A percentile compares a stretch with the other conserved stretches of the same genome.
phyloP scores from a whole-genome alignment of 2,888 invertebrate genomes.

The Dicycla oo region DNA sequence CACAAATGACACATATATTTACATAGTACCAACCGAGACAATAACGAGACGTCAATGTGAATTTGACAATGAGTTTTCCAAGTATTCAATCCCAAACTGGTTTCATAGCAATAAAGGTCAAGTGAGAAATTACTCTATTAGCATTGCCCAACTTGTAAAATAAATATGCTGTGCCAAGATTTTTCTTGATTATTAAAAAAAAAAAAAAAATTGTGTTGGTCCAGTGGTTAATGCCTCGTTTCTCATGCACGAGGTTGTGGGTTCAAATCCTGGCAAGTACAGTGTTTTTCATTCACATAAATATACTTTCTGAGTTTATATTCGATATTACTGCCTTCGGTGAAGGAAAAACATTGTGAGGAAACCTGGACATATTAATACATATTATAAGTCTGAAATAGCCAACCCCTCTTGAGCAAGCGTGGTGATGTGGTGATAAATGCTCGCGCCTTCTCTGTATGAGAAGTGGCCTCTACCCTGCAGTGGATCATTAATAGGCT shows the following conservation, averaged over 20 bases:
- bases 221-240: background rate
- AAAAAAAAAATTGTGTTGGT: background rate
- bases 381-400: background rate
- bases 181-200: background rate
- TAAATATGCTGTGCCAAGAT: background rate
- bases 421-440: background rate
- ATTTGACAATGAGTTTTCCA: constrained; percentile 33
- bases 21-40: constrained; percentile 2
- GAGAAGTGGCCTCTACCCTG: background rate
- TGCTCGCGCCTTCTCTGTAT: background rate
- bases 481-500: background rate
- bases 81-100: constrained; percentile 23
- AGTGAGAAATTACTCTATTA: constrained; percentile 32
- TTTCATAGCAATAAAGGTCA: constrained; percentile 38
- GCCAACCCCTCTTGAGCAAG: background rate
- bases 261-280: background rate
- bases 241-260: background rate
- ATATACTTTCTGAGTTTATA: background rate
- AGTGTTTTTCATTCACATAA: background rate
- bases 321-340: background rate
- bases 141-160: constrained; percentile 12
- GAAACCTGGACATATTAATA: background rate
- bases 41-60: constrained; percentile 24
- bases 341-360: background rate
- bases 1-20: constrained; percentile 31